phyloP scores from a whole-genome alignment of 2,888 invertebrate species.

The Volucella bombylans region DNA sequence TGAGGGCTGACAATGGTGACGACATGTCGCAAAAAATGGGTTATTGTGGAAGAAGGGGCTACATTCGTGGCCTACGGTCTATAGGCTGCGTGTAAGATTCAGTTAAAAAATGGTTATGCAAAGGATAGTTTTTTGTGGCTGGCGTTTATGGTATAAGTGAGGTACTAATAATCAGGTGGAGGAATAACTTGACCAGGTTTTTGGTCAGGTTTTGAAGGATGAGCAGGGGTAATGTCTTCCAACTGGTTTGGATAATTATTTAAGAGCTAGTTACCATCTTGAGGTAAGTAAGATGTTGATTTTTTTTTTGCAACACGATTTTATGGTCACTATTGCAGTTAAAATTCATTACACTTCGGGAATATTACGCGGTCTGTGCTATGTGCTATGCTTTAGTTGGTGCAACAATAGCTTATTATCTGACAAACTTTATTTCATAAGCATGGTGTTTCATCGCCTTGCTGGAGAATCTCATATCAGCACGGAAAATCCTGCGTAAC shows the following conservation, averaged over 20 bases:
- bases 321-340: too few species aligned
- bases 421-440: too few species aligned
- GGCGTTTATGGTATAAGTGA: background rate
- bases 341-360: too few species aligned
- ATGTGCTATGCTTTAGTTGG: too few species aligned
- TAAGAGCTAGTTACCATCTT: background rate
- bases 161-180: conserved; percentile 12
- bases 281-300: too few species aligned
- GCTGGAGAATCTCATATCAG: too few species aligned
- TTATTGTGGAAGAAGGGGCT: conserved; percentile 18
- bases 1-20: conserved; percentile 18
- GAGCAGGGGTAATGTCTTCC: background rate
- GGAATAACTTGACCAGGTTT: conserved; percentile 8
- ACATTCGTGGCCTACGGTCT: background rate
- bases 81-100: background rate
- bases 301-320: too few species aligned
- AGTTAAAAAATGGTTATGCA: conserved; percentile 36
- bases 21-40: conserved; percentile 40
- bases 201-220: conserved; percentile 6
- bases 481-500: too few species aligned
- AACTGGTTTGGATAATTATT: background rate
- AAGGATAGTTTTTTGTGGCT: conserved; percentile 15
- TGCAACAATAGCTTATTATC: too few species aligned
- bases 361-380: too few species aligned
- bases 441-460: too few species aligned